phyloP scores from a whole-genome alignment of 2,888 invertebrate genomes.

The Stenurella melanura region DNA sequence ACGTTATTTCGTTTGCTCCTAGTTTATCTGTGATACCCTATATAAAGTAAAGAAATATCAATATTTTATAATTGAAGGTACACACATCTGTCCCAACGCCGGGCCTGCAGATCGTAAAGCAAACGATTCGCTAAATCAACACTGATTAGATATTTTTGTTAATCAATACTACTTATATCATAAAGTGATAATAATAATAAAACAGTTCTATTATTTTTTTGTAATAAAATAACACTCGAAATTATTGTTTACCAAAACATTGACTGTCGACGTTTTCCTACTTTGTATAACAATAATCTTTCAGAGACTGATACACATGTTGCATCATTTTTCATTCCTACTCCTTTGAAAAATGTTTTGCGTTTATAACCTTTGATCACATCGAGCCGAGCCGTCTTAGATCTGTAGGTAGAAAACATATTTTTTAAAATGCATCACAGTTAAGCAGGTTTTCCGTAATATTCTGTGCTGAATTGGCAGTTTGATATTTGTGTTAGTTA shows the following conservation, averaged over 20 bases:
- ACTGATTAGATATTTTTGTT: conserved; percentile 38
- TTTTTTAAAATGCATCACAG: no score
- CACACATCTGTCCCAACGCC: not conserved
- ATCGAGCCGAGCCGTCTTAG: not conserved
- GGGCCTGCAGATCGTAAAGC: not conserved
- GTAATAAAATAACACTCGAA: conserved; percentile 33
- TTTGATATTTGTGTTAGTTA: no score
- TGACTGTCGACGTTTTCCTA: not conserved
- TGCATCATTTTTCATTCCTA: not conserved
- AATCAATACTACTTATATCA: conserved; percentile 35
- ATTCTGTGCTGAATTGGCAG: no score
- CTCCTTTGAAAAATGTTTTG: not conserved
- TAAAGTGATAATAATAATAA: conserved; percentile 36
- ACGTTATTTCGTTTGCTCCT: no score
- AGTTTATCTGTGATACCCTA: no score
- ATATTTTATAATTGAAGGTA: no score
- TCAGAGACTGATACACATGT: not conserved
- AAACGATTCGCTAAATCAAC: conserved; percentile 30
- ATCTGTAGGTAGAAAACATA: not conserved
- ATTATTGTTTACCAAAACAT: conserved; percentile 24
- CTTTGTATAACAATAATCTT: conserved; percentile 14
- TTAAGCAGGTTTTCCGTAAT: no score
- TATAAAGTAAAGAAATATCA: no score
- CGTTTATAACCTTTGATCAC: not conserved
- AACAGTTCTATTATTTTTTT: conserved; percentile 35